These are phyloP conservation scores for Benthosema pterotum DNA, from an alignment of 2,797 vertebrate genomes.

Conservation along the genomic window DNA sequence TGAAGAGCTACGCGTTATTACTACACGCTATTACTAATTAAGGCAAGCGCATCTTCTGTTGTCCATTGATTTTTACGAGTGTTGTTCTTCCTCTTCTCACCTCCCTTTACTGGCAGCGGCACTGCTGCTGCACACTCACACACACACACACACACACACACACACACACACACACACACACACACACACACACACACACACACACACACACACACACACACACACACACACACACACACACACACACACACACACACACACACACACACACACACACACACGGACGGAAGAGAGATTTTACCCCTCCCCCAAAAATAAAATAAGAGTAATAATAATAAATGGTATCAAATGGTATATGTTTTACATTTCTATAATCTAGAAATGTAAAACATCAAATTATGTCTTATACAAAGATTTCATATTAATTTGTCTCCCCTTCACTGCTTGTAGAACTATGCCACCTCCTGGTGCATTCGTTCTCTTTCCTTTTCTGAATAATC, in stretches of 20 bases:
- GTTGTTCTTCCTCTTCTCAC: background rate
- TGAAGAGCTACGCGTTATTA: constrained; percentile 23
- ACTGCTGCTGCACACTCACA: constrained; percentile 8
- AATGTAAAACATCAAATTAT: background rate
- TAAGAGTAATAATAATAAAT: no score
- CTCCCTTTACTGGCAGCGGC: constrained; percentile 13
- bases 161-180: constrained; percentile 2
- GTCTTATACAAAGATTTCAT: background rate
- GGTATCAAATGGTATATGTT: no score
- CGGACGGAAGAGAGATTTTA: no score
- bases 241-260: no score
- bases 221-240: constrained; percentile 5
- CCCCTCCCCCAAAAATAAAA: no score
- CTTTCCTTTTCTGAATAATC: no score
- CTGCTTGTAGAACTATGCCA: constrained; percentile 9
- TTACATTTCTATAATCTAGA: no score
- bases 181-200: constrained; percentile 7
- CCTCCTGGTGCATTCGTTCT: constrained; percentile 10
- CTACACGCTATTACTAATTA: no score
- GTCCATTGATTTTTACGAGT: constrained; percentile 17
- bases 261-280: no score
- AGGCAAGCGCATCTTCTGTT: constrained; percentile 48
- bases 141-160: constrained; percentile 2
- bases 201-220: background rate
- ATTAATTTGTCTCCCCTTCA: no score